Evolutionary conservation across 2,888 invertebrate genomes (phyloP).

Genomic region (Hemaris fuciformis): DNA sequence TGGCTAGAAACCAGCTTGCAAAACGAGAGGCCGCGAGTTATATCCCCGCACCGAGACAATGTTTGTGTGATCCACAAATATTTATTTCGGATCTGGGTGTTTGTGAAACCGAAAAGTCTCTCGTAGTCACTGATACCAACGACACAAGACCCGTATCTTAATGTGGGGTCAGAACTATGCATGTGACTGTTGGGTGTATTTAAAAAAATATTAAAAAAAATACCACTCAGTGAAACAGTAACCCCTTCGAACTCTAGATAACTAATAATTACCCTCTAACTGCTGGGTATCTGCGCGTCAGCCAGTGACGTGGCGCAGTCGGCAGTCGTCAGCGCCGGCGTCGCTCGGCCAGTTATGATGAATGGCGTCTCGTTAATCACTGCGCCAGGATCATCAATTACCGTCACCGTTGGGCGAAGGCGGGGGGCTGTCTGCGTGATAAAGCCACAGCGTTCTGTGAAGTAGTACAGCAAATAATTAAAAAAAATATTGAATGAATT

Average conservation of each 20-base stretch:
- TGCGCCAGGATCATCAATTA: slow-evolving; percentile 30
- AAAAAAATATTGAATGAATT: not conserved
- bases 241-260: not conserved
- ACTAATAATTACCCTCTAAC: not conserved
- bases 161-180: too few species aligned
- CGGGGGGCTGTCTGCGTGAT: slow-evolving; percentile 1
- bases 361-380: slow-evolving; percentile 42
- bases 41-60: too few species aligned
- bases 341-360: slow-evolving; percentile 32
- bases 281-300: slow-evolving; percentile 11
- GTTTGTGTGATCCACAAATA: too few species aligned
- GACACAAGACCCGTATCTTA: too few species aligned
- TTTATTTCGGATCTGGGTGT: too few species aligned
- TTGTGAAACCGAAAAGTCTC: too few species aligned
- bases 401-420: slow-evolving; percentile 15
- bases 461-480: not conserved
- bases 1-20: too few species aligned
- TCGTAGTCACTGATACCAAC: too few species aligned
- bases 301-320: slow-evolving; percentile 21
- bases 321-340: slow-evolving; percentile 36
- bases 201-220: not conserved
- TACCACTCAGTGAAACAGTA: not conserved
- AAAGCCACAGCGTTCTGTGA: not conserved
- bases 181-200: too few species aligned
- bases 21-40: too few species aligned